phyloP scores from a whole-genome alignment of 2,113 vertebrate species.

The Pogonocichla stellata region DNA sequence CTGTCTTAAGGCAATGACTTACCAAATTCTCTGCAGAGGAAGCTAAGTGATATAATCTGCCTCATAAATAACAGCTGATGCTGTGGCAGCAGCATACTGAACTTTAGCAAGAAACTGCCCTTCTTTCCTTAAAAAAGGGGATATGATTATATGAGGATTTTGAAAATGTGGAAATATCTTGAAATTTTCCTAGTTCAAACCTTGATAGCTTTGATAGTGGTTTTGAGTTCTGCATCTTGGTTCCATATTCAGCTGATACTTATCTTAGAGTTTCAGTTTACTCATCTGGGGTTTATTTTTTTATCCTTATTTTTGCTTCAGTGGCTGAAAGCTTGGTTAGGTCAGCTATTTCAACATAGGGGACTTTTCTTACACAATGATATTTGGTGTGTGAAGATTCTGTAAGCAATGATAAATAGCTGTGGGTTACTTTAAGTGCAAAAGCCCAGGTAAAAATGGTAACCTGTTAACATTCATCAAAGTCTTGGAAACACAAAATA shows the following conservation, averaged over 20 bases:
- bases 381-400: not conserved
- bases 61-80: not conserved
- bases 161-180: not conserved
- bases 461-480: not conserved
- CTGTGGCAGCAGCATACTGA: not conserved
- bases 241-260: not conserved
- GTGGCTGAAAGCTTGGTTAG: not conserved
- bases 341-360: not conserved
- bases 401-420: fast-evolving
- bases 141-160: not conserved
- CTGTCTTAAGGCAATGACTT: slow-evolving; percentile 13
- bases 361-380: not conserved
- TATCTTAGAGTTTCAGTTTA: not conserved
- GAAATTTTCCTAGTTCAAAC: not conserved
- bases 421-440: not conserved
- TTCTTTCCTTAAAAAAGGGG: not conserved
- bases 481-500: not conserved
- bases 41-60: not conserved
- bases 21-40: not conserved
- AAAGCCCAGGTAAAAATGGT: not conserved
- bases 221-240: not conserved
- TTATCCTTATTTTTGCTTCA: not conserved
- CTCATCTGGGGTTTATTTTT: not conserved
- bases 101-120: not conserved
- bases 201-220: not conserved